phyloP scores from a whole-genome alignment of 2,797 vertebrate species.

The Emydoidea blandingii region DNA sequence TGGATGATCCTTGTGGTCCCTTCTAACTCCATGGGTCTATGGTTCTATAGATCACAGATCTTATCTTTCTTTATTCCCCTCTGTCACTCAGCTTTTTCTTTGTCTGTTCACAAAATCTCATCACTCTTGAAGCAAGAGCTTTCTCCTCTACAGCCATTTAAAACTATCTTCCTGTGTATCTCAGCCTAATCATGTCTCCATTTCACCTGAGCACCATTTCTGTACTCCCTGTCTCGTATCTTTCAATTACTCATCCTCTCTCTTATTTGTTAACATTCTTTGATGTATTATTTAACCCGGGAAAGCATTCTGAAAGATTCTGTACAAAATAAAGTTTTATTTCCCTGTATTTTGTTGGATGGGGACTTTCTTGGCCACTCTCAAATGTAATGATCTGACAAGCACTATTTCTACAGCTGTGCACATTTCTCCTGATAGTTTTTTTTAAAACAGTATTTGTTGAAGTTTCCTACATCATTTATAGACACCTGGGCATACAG shows the following conservation, averaged over 20 bases:
- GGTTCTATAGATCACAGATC: not conserved
- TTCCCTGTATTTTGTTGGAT: not conserved
- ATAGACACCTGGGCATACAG: not conserved
- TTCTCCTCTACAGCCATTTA: not conserved
- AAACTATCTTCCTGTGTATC: not conserved
- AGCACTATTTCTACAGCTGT: not conserved
- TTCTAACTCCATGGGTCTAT: not conserved
- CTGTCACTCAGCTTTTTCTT: not conserved
- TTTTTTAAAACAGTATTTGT: not conserved
- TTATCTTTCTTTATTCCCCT: constrained; percentile 1
- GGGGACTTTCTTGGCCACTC: not conserved
- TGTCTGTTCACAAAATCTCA: not conserved
- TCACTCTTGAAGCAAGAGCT: not conserved
- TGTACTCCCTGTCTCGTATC: not conserved
- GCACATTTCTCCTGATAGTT: not conserved
- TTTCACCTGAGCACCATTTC: not conserved
- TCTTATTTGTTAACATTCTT: not conserved
- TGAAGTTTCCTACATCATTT: not conserved
- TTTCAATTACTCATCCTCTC: not conserved
- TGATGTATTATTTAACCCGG: not conserved
- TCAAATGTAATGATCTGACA: not conserved
- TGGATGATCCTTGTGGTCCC: not conserved
- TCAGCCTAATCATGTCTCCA: not conserved
- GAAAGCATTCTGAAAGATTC: not conserved
- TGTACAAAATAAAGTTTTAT: constrained; percentile 9